Percentiles rank a stretch among this genome's conserved stretches.
These are phyloP conservation scores for Graphium colonna DNA, from an alignment of 2,888 invertebrate species.

Conservation along the genomic window DNA sequence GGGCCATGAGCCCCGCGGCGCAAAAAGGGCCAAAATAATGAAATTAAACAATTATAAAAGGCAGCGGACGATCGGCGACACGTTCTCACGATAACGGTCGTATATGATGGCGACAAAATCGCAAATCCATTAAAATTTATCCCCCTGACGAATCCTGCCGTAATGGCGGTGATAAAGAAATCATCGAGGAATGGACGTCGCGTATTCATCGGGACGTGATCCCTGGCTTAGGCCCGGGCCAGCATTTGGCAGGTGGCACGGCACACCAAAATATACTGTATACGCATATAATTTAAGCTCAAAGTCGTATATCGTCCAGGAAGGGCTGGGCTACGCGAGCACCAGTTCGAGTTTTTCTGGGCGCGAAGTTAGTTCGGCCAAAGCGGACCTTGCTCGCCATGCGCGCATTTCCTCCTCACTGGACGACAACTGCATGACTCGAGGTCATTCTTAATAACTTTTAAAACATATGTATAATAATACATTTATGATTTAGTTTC, in stretches of 20 bases:
- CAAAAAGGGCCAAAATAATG: not conserved
- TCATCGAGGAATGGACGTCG: slow-evolving; percentile 39
- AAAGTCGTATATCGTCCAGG: no score
- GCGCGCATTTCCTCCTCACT: not conserved
- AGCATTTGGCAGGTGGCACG: no score
- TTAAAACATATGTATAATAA: no score
- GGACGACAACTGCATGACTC: not conserved
- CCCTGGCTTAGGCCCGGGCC: no score
- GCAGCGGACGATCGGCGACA: not conserved
- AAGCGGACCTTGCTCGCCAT: not conserved
- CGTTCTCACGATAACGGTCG: slow-evolving; percentile 6
- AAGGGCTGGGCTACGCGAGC: not conserved
- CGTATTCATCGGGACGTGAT: slow-evolving; percentile 39
- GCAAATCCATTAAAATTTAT: slow-evolving; percentile 22
- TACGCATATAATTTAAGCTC: no score
- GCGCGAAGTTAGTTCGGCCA: slow-evolving; percentile 13
- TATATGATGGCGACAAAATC: slow-evolving; percentile 30
- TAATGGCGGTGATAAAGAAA: slow-evolving; percentile 51
- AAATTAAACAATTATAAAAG: slow-evolving; percentile 14
- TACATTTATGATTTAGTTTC: no score
- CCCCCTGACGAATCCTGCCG: slow-evolving; percentile 28
- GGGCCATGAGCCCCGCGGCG: not conserved
- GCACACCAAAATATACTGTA: no score
- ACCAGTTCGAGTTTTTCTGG: slow-evolving; percentile 16
- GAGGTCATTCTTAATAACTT: no score